Percentiles rank a stretch among this genome's conserved stretches.
Evolutionary conservation across 2,113 vertebrate genomes (phyloP).

Genomic region (Lethenteron camtschaticum): DNA sequence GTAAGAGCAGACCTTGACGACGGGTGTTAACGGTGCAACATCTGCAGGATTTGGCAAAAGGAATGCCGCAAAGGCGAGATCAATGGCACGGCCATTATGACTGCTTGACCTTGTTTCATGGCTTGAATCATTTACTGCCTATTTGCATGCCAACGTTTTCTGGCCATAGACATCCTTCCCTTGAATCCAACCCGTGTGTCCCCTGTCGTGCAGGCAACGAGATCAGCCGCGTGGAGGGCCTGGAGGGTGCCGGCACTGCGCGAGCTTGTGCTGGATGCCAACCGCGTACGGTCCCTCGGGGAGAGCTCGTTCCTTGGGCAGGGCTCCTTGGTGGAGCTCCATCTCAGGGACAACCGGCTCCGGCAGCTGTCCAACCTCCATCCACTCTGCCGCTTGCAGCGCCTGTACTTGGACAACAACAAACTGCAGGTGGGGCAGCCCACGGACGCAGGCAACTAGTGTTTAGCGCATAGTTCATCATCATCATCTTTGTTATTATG

Average conservation of each 20-base stretch:
- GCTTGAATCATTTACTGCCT: neutral
- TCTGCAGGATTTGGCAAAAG: too few relatives aligned
- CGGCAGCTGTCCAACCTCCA: conserved; percentile 34
- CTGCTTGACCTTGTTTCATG: neutral
- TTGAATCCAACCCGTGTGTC: neutral
- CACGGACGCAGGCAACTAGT: conserved; percentile 4
- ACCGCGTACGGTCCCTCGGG: conserved; percentile 32
- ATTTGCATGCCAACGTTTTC: neutral
- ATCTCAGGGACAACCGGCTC: conserved; percentile 42
- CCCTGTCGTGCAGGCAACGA: conserved; percentile 31
- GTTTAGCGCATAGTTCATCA: neutral
- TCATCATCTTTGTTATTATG: conserved; percentile 13
- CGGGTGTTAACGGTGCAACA: too few relatives aligned
- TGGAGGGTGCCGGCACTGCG: conserved; percentile 38
- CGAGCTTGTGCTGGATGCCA: conserved; percentile 43
- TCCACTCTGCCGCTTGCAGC: conserved; percentile 29
- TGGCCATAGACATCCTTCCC: neutral
- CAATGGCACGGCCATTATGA: too few relatives aligned
- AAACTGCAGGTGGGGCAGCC: conserved; percentile 40
- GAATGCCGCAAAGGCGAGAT: too few relatives aligned
- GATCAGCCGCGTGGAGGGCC: conserved; percentile 45
- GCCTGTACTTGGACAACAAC: conserved; percentile 43
- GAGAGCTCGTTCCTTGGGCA: conserved; percentile 36
- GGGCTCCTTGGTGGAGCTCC: conserved; percentile 29
- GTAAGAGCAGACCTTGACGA: too few relatives aligned